A percentile compares a stretch with the other conserved stretches of the same genome.
These are phyloP conservation scores for Bombycilla garrulus DNA, from an alignment of 2,113 vertebrate species.

Conservation along the genomic window DNA sequence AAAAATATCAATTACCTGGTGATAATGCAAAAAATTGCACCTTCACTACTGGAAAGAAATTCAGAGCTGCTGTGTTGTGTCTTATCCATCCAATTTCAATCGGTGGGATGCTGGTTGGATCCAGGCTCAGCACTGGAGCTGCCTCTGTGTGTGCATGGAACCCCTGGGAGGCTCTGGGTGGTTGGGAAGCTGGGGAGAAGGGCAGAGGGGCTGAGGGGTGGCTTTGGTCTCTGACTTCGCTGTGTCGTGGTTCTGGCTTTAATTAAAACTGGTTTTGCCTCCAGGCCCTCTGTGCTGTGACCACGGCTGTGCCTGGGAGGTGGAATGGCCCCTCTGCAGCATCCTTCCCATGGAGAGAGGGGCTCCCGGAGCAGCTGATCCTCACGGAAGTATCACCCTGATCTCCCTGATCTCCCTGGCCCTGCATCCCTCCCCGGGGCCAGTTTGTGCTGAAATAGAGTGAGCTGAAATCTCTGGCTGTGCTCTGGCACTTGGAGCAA, in stretches of 20 bases:
- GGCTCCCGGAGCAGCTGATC: not conserved
- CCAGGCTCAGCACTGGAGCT: not conserved
- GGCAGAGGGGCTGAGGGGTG: not conserved
- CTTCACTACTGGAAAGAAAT: not conserved
- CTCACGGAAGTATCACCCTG: not conserved
- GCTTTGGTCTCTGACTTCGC: not conserved
- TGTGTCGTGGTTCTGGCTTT: not conserved
- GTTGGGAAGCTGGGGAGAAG: not conserved
- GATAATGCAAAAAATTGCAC: not conserved
- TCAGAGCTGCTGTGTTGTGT: not conserved
- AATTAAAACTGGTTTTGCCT: not conserved
- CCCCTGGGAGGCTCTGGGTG: rapidly evolving
- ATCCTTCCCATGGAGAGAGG: not conserved
- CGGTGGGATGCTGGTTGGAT: not conserved
- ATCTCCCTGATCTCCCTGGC: not conserved
- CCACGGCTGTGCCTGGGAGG: not conserved
- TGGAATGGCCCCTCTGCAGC: rapidly evolving
- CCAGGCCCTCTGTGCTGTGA: not conserved
- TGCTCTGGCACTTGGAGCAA: not conserved
- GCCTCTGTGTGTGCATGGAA: rapidly evolving
- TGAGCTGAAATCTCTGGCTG: not conserved
- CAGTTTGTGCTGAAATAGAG: rapidly evolving
- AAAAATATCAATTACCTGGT: not conserved
- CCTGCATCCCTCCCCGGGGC: not conserved
- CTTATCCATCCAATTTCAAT: too few relatives aligned